phyloP scores from a whole-genome alignment of 2,888 invertebrate species.

The Amiota communis region DNA sequence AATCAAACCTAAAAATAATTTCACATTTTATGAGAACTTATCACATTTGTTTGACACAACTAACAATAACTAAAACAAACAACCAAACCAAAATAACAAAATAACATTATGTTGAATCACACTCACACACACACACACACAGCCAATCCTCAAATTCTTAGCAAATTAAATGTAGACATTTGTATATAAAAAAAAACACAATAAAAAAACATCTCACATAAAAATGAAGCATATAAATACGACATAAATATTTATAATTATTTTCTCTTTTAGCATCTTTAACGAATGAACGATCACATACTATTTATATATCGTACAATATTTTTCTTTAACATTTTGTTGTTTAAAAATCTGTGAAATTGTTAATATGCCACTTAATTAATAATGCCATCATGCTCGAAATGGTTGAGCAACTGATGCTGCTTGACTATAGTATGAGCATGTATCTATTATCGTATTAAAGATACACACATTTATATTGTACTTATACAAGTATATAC shows the following conservation, averaged over 20 bases:
- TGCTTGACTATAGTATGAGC: background rate
- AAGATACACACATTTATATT: too few relatives aligned
- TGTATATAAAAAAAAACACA: background rate
- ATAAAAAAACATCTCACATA: background rate
- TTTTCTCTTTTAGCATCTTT: too few relatives aligned
- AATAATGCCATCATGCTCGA: conserved; percentile 58
- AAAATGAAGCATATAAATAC: conserved; percentile 1
- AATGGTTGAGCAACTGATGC: conserved; percentile 15
- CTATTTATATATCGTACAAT: too few relatives aligned
- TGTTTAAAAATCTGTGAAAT: conserved; percentile 65
- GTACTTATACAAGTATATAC: too few relatives aligned
- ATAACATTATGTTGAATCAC: background rate
- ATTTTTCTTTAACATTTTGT: conserved; percentile 49
- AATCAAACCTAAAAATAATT: background rate
- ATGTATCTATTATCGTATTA: too few relatives aligned
- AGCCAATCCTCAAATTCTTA: conserved; percentile 16
- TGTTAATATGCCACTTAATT: conserved; percentile 68
- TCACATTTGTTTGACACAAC: conserved; percentile 23
- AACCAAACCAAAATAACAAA: conserved; percentile 7
- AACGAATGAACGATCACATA: too few relatives aligned
- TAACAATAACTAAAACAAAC: conserved; percentile 18
- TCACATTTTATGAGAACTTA: background rate
- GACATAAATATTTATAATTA: too few relatives aligned
- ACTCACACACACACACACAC: too few relatives aligned
- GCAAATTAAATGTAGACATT: conserved; percentile 15